These are phyloP conservation scores for Poecilobothrus nobilitatus DNA, from an alignment of 2,888 invertebrate species.

Conservation along the genomic window DNA sequence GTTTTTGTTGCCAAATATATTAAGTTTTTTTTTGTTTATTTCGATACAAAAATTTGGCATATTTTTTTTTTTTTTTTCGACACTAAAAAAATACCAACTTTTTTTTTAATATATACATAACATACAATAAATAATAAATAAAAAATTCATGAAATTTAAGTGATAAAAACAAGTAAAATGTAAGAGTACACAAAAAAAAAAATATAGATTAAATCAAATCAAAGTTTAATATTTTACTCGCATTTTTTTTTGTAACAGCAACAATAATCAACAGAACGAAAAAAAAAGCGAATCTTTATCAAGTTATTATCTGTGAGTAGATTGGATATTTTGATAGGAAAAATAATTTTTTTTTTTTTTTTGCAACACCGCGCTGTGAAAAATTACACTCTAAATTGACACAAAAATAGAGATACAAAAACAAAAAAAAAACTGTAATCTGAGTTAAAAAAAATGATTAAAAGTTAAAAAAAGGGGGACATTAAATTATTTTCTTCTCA, in stretches of 20 bases:
- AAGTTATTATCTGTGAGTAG: background rate
- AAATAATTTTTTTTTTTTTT: background rate
- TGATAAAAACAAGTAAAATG: background rate
- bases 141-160: constrained; percentile 1
- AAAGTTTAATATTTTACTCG: background rate
- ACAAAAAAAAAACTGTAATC: too few relatives aligned
- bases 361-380: background rate
- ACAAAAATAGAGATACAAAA: background rate
- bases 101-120: background rate
- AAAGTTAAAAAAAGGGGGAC: background rate
- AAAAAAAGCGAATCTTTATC: background rate
- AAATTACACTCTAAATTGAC: background rate
- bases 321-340: constrained; percentile 2
- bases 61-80: background rate
- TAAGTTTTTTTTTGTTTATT: too few relatives aligned
- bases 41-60: background rate
- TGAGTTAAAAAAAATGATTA: too few relatives aligned
- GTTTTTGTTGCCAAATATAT: background rate
- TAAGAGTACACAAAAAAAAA: background rate
- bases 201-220: background rate
- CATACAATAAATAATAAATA: background rate
- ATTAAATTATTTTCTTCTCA: background rate
- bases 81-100: background rate
- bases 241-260: background rate
- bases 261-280: background rate